phyloP scores from a whole-genome alignment of 1,140 invertebrate species.

The Trissolcus basalis region DNA sequence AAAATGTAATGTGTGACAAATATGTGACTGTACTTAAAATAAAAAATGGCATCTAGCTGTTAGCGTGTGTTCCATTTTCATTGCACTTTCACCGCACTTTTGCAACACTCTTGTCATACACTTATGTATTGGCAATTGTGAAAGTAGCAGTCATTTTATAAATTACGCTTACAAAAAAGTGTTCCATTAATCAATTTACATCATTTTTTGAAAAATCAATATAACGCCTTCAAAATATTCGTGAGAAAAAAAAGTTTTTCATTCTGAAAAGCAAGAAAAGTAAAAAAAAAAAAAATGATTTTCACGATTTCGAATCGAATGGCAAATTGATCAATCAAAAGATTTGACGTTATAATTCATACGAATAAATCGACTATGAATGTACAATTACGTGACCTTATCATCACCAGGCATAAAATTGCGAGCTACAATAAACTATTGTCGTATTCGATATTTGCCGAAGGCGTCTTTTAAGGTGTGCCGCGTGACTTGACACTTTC shows the following conservation, averaged over 20 bases:
- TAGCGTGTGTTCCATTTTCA: slow-evolving; percentile 41
- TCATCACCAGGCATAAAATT: slow-evolving; percentile 27
- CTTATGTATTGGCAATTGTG: slow-evolving; percentile 35
- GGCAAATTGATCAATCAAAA: too few species aligned
- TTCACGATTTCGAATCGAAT: too few species aligned
- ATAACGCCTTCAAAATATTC: neutral
- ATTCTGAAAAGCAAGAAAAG: too few species aligned
- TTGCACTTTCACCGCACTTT: slow-evolving; percentile 45
- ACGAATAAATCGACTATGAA: slow-evolving; percentile 1
- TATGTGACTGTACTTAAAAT: slow-evolving; percentile 1
- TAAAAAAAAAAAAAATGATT: too few species aligned
- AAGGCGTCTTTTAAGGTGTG: slow-evolving; percentile 53
- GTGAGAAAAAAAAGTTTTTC: neutral
- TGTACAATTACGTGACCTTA: slow-evolving; percentile 10
- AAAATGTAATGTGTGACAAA: slow-evolving; percentile 16
- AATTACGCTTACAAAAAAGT: slow-evolving; percentile 6
- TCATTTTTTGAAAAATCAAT: neutral
- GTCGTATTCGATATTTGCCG: slow-evolving; percentile 43
- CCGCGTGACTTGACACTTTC: slow-evolving; percentile 54
- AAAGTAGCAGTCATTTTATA: slow-evolving; percentile 34
- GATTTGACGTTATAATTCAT: too few species aligned
- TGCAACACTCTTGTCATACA: slow-evolving; percentile 43
- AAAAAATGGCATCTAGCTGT: slow-evolving; percentile 22
- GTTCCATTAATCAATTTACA: neutral
- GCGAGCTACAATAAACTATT: slow-evolving; percentile 42